These are phyloP conservation scores for Callorhinus ursinus DNA, from an alignment of 2,113 vertebrate species.

Conservation along the genomic window DNA sequence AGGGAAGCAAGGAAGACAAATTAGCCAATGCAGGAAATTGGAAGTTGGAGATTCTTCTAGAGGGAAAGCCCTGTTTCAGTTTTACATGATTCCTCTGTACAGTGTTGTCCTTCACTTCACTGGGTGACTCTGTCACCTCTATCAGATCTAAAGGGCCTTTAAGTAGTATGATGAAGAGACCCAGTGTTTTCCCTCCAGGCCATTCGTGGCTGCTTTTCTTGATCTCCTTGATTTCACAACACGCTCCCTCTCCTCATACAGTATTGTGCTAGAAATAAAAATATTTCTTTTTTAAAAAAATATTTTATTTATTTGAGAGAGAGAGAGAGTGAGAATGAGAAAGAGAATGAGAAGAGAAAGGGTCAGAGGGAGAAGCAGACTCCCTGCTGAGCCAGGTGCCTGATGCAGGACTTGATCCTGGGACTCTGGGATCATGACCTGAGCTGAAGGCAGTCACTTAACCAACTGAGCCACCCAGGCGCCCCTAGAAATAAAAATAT, in stretches of 20 bases:
- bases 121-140: background rate
- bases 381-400: too few relatives aligned
- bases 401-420: too few relatives aligned
- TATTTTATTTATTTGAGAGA: too few relatives aligned
- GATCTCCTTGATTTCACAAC: background rate
- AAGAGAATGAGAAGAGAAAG: too few relatives aligned
- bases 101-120: background rate
- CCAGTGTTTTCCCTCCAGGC: background rate
- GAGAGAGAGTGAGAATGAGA: too few relatives aligned
- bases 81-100: background rate
- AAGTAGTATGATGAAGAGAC: background rate
- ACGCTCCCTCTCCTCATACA: background rate
- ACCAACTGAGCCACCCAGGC: too few relatives aligned
- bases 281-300: too few relatives aligned
- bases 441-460: too few relatives aligned
- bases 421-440: too few relatives aligned
- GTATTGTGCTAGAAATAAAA: background rate
- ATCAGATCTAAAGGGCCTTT: background rate
- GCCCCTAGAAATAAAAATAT: background rate
- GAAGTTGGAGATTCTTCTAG: background rate
- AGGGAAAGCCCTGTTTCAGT: background rate
- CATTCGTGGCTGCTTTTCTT: background rate
- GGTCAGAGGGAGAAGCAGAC: too few relatives aligned
- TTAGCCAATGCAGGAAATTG: background rate
- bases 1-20: background rate